Conservation (phyloP, 2,113 vertebrate genomes). For the Epinephelus cyanopodus region DNA sequence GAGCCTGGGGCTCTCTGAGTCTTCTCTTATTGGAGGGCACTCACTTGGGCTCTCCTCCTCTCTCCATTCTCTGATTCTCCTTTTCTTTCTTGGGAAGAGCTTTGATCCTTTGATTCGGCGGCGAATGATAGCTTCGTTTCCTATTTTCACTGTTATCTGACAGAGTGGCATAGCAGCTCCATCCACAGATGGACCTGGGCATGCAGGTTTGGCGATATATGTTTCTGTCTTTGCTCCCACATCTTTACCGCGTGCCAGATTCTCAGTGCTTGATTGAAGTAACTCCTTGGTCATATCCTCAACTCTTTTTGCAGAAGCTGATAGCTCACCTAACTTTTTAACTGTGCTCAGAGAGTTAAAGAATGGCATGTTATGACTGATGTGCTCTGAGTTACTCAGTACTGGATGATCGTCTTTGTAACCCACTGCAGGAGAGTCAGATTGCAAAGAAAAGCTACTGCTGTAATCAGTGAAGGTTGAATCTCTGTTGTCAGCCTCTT, state of each 20-base stretch:
- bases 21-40: constrained; percentile 61
- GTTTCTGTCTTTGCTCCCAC: constrained; percentile 91
- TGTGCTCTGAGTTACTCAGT: constrained; percentile 65
- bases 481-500: constrained; percentile 59
- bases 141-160: constrained; percentile 98
- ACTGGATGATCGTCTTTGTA: constrained; percentile 80
- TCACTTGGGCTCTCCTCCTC: constrained; percentile 51
- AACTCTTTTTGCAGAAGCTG: constrained; percentile 78
- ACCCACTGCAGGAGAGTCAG: constrained; percentile 85
- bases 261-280: constrained; percentile 77
- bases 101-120: constrained; percentile 95
- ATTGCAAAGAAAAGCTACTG: constrained; percentile 85
- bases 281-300: constrained; percentile 86
- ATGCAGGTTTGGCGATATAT: constrained; percentile 96
- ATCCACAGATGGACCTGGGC: constrained; percentile 92
- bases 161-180: constrained; percentile 92
- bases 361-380: constrained; percentile 67
- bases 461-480: constrained; percentile 87
- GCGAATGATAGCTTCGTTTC: constrained; percentile 95
- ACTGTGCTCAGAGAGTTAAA: constrained; percentile 78
- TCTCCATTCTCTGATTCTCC: constrained; percentile 77
- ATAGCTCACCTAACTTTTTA: constrained; percentile 88
- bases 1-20: constrained; percentile 79
- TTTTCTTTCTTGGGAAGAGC: constrained; percentile 90
- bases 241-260: constrained; percentile 73